These are phyloP conservation scores for Asobara japonica DNA, from an alignment of 1,140 invertebrate genomes.

Conservation along the genomic window DNA sequence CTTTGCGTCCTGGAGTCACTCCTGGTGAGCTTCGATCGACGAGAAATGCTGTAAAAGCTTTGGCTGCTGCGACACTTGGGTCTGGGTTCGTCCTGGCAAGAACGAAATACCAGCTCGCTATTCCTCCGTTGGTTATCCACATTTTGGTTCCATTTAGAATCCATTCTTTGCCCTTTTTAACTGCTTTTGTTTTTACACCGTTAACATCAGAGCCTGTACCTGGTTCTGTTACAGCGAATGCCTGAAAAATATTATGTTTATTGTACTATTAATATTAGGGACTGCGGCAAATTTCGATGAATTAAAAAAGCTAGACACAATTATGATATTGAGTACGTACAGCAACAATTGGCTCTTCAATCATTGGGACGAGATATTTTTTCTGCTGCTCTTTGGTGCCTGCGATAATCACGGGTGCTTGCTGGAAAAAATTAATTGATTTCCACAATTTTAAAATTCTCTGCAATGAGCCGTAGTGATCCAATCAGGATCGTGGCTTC, in stretches of 20 bases:
- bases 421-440: constrained; percentile 65
- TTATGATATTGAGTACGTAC: constrained; percentile 75
- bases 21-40: constrained; percentile 91
- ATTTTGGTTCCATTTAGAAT: constrained; percentile 97
- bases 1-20: constrained; percentile 89
- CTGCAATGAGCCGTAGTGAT: too few relatives aligned
- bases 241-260: constrained; percentile 61
- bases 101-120: constrained; percentile 99
- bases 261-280: too few relatives aligned
- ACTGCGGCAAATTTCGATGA: too few relatives aligned
- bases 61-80: constrained; percentile 87
- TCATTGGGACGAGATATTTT: constrained; percentile 88
- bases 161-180: constrained; percentile 94
- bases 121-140: constrained; percentile 99
- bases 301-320: too few relatives aligned
- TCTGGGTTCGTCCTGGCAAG: constrained; percentile 92
- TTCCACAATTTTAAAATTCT: too few relatives aligned
- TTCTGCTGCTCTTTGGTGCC: constrained; percentile 91
- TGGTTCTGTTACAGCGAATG: constrained; percentile 94
- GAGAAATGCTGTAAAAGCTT: constrained; percentile 97
- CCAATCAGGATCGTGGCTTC: too few relatives aligned
- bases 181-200: constrained; percentile 89
- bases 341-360: constrained; percentile 88
- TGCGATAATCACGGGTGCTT: constrained; percentile 86
- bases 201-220: constrained; percentile 93